phyloP scores from a whole-genome alignment of 2,797 vertebrate species.

The Glyptemys insculpta region DNA sequence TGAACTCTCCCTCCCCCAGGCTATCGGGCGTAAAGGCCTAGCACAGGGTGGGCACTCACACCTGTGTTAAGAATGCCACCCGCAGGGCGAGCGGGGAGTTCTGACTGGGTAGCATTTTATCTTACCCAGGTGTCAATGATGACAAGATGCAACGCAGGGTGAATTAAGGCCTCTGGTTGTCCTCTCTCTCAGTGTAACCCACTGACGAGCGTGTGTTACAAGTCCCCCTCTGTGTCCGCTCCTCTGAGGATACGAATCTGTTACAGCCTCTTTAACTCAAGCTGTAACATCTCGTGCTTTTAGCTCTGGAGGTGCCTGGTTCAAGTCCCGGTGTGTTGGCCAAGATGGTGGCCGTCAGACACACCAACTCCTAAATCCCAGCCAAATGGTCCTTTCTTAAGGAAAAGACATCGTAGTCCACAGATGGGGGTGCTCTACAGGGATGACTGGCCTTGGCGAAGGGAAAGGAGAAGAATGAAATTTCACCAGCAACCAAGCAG shows the following conservation, averaged over 20 bases:
- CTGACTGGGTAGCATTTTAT: neutral
- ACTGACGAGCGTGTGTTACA: fast-evolving
- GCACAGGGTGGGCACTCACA: too few relatives aligned
- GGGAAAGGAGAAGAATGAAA: neutral
- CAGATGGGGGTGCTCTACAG: neutral
- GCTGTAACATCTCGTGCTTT: neutral
- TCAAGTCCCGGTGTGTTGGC: neutral
- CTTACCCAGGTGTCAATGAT: neutral
- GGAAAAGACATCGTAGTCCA: neutral
- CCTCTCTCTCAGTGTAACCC: neutral
- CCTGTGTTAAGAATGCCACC: neutral
- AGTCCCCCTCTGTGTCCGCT: neutral
- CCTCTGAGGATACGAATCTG: neutral
- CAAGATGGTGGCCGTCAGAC: neutral
- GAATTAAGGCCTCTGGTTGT: neutral
- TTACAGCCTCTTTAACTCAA: neutral
- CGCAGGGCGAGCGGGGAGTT: neutral
- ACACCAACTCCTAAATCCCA: neutral
- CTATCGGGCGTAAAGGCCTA: too few relatives aligned
- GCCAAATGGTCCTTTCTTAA: neutral
- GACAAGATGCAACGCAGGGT: neutral
- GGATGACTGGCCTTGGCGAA: neutral
- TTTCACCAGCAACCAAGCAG: neutral
- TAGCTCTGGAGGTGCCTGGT: neutral
- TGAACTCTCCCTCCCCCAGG: neutral